Percentiles rank a stretch among this genome's conserved stretches.
These are phyloP conservation scores for Hypocryptadius cinnamomeus DNA, from an alignment of 2,113 vertebrate genomes.

Conservation along the genomic window DNA sequence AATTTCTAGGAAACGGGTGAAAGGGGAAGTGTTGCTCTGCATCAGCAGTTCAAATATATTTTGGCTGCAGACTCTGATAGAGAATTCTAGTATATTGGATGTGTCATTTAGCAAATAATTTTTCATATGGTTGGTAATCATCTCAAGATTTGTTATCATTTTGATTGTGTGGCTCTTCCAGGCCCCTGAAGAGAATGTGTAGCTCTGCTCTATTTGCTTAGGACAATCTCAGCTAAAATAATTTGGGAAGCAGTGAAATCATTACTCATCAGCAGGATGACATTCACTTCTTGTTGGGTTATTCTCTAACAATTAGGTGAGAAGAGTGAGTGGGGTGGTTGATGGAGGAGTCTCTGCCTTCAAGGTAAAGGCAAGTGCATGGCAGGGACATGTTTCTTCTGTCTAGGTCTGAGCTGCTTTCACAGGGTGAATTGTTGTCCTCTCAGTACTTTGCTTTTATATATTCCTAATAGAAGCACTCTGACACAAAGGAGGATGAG, in stretches of 20 bases:
- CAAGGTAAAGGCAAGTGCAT: background rate
- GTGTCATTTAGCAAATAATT: background rate
- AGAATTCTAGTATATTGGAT: background rate
- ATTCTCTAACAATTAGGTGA: background rate
- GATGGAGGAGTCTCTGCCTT: background rate
- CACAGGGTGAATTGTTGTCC: background rate
- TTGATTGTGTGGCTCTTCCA: background rate
- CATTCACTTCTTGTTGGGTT: rapidly evolving
- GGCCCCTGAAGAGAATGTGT: background rate
- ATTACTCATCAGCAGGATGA: background rate
- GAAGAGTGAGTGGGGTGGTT: background rate
- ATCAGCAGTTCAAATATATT: background rate
- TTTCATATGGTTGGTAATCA: background rate
- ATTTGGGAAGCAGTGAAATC: background rate
- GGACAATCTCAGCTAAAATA: background rate
- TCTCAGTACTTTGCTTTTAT: background rate
- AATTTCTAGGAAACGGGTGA: background rate
- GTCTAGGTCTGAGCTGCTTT: background rate
- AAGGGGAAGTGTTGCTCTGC: background rate
- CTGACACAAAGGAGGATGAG: background rate
- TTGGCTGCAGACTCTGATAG: background rate
- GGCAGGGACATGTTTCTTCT: background rate
- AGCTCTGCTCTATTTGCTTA: background rate
- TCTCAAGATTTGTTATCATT: background rate
- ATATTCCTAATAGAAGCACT: background rate